Percentiles rank a stretch among this genome's conserved stretches.
Evolutionary conservation across 2,797 vertebrate genomes (phyloP).

Genomic region (Eulemur albifrons): DNA sequence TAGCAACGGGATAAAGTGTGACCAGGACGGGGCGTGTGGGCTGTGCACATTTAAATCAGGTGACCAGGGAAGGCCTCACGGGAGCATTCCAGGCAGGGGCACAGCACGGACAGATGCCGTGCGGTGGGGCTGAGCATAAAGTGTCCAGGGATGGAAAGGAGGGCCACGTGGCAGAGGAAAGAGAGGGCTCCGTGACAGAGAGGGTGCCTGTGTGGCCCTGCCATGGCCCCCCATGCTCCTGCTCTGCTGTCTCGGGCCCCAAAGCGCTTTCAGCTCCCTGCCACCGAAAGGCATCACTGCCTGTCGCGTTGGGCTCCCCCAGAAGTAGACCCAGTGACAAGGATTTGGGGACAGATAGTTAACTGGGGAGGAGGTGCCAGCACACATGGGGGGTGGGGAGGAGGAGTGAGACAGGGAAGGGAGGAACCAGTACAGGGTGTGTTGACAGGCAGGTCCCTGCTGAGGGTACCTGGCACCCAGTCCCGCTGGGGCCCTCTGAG

Average conservation of each 20-base stretch:
- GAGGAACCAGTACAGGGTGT: neutral
- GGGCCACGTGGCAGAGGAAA: neutral
- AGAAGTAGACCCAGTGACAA: neutral
- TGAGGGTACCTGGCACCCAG: neutral
- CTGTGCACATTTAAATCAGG: neutral
- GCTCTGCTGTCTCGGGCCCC: neutral
- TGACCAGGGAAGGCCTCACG: neutral
- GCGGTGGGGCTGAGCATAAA: neutral
- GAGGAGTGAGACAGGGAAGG: neutral
- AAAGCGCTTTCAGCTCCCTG: neutral
- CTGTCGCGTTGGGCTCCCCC: neutral
- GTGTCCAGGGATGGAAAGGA: neutral
- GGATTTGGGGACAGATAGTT: neutral
- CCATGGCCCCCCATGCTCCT: rapidly evolving
- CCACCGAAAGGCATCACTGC: neutral
- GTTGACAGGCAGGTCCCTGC: neutral
- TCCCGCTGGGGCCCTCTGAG: neutral
- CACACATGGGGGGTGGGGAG: neutral
- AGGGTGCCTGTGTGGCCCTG: neutral
- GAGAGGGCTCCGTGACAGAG: neutral
- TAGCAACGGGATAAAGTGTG: neutral
- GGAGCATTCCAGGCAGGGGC: neutral
- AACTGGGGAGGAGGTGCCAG: neutral
- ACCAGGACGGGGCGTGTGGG: neutral
- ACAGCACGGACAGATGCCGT: neutral